Evolutionary conservation across 2,113 vertebrate species (phyloP).

Genomic region (Notiomystis cincta): DNA sequence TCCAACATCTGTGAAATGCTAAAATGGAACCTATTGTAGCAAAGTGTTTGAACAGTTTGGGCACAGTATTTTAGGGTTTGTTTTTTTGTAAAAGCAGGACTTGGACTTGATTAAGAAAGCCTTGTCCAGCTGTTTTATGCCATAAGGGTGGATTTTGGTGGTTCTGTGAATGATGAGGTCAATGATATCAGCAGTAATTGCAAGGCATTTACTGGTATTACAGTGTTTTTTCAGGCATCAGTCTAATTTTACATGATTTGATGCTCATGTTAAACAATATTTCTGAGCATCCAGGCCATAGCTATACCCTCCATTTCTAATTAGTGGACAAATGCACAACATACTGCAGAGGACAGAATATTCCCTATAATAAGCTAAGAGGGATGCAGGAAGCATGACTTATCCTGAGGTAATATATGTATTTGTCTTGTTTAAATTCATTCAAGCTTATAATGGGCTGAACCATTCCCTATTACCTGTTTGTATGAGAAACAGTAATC

Average conservation of each 20-base stretch:
- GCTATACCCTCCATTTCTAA: neutral
- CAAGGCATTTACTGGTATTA: neutral
- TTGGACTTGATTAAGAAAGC: neutral
- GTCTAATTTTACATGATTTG: neutral
- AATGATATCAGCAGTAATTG: neutral
- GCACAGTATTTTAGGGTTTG: neutral
- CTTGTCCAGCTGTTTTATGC: neutral
- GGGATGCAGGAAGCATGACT: neutral
- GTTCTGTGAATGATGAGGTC: neutral
- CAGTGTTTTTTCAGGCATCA: neutral
- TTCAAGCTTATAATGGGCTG: neutral
- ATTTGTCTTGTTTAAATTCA: conserved; percentile 12
- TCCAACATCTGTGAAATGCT: neutral
- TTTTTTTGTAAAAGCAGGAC: neutral
- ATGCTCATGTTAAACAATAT: neutral
- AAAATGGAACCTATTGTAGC: neutral
- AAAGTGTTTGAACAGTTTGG: neutral
- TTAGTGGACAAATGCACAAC: neutral
- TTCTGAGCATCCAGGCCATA: neutral
- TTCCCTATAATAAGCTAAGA: neutral
- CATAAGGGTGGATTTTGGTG: neutral
- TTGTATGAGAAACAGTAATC: neutral
- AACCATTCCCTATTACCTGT: neutral
- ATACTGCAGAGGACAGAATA: neutral
- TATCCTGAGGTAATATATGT: neutral